Percentiles rank a stretch among this genome's conserved stretches.
Evolutionary conservation across 1,140 invertebrate species (phyloP).

Genomic region (Papilio glaucus): DNA sequence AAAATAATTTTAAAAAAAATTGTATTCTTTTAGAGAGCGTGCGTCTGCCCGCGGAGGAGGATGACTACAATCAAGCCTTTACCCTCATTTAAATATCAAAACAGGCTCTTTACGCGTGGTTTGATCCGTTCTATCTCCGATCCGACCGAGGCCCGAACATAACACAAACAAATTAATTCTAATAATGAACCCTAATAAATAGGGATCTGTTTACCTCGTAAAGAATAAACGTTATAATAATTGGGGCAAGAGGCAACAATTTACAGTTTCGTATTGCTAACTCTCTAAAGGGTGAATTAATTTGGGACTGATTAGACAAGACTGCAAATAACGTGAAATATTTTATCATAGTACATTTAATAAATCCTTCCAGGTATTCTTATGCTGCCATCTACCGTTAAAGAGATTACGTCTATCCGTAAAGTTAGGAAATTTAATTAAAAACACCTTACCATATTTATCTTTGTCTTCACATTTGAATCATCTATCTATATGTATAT

Average conservation of each 20-base stretch:
- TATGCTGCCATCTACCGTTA: too few species aligned
- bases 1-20: neutral
- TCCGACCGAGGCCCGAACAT: conserved; percentile 63
- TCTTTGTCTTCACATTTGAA: too few species aligned
- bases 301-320: conserved; percentile 64
- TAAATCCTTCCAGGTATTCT: too few species aligned
- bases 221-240: conserved; percentile 82
- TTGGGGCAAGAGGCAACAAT: conserved; percentile 74
- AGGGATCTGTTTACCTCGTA: conserved; percentile 79
- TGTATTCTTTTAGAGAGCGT: neutral
- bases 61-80: conserved; percentile 69
- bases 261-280: conserved; percentile 72
- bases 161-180: conserved; percentile 83
- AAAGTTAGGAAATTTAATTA: too few species aligned
- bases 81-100: conserved; percentile 82
- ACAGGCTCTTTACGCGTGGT: conserved; percentile 70
- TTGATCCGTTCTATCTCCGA: conserved; percentile 58
- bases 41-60: conserved; percentile 46
- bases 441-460: too few species aligned
- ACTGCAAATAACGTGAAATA: conserved; percentile 19
- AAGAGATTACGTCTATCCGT: too few species aligned
- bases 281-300: conserved; percentile 75
- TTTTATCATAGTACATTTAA: neutral
- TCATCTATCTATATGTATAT: too few species aligned
- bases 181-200: conserved; percentile 82